Evolutionary conservation across 2,113 vertebrate species (phyloP), one percentile per base, ranked within the genome.

Genomic region (Spermophilus dauricus): DNA sequence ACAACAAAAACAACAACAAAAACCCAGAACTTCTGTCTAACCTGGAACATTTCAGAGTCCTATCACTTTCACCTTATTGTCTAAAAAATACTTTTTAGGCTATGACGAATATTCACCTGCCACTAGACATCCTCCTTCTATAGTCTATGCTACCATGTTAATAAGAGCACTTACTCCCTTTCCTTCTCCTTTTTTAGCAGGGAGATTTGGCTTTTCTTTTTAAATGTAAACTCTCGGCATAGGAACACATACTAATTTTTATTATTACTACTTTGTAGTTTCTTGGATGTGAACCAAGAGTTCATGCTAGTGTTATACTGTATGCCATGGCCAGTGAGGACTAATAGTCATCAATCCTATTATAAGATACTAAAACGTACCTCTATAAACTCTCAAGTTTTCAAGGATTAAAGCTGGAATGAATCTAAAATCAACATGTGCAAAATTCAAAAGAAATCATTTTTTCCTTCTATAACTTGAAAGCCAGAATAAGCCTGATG

Each of bases 221-320:
- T 67, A 34, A 76, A 78, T 61, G 53, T 84, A 83, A 32, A 39
- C 26, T 78, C 3, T 67, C 58, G 42, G 61, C n/a, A 67, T 77
- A 82, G 61, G 51, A 65, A 37, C 75, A 45, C 53, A 72, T 18
- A 37, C 81, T 84, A 39, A 85, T 95, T 91, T 97, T 81, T 87
- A 86, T 92, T 95, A 72, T 91, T 96, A 39, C 58, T 89, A 34
- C 91, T 96, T 34, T 83, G 63, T 67, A 94, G 34, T 88, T 96
- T 97, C 76, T 94, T 96, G 81, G 37, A 48, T 42, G 14, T 26
- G 45, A 94, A 37, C 63, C 88, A 89, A 82, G 76, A 92, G 12
- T 94, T 95, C 37, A 92, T 67, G 61, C 69, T 96, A 72, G 84
- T 96, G 26, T 81, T 80, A 39, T 73, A 81, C 20, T 75, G 30